Evolutionary conservation across 2,797 vertebrate genomes (phyloP), one percentile per base, ranked within the genome.

Genomic region (Sardinella longiceps): DNA sequence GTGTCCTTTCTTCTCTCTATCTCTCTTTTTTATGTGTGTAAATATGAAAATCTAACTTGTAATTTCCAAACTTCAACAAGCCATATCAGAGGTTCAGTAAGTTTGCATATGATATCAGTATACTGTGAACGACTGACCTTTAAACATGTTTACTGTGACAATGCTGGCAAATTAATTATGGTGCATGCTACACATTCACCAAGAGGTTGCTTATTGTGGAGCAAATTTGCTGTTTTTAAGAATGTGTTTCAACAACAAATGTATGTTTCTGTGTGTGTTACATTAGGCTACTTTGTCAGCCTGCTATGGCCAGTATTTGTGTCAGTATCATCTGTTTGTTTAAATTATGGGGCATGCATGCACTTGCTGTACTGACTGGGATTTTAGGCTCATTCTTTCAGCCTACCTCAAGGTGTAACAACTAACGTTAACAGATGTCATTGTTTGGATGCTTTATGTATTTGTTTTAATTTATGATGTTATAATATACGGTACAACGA

Each of bases 61-160:
- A 25, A 9, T 2, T 11, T 10, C n/a, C n/a, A 70, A 15, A 77
- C 70, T 43, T 39, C 3, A 23, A 77, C 18, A 77, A 77, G 70
- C 70, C 70, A 77, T 77, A 77, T 77, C 1, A 9, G 70, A 77
- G 70, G 70, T 43, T 77, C 56, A 25, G 56, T 58, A n/a, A 58
- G 23, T 60, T 23, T 77, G 70, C 33, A 43, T 77, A 39, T 77
- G 7, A 77, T 74, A 37, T 74, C 30, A 77, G 37, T 77, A 23
- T 77, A 9, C 18, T 77, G 70, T 39, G 37, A 77, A 77, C 43
- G 70, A 77, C 1, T 43, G 15, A 15, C 66, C 66, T 74, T 74
- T 12, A 74, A 43, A 43, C 33, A 77, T 77, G 70, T 77, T 77
- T 77, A 43, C 70, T 43, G 70, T 43, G 70, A 77, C 70, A 39